Evolutionary conservation across 2,888 invertebrate genomes (phyloP).

Genomic region (Drosophila neoperkinsi): DNA sequence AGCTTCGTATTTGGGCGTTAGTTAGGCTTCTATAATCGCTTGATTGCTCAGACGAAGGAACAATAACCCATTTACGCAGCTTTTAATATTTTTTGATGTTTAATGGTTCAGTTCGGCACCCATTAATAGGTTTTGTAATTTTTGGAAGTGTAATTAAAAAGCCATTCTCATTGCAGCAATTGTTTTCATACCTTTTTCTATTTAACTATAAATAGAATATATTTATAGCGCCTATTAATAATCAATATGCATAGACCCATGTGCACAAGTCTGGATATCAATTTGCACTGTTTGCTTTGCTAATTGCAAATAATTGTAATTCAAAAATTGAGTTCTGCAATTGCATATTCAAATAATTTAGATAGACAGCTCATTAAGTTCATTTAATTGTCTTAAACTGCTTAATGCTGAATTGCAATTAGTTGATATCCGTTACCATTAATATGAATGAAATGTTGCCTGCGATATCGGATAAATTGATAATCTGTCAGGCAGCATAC

Average conservation of each 20-base stretch:
- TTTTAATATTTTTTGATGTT: constrained; percentile 1
- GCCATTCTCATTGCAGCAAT: not conserved
- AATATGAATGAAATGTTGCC: not conserved
- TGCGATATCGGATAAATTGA: not conserved
- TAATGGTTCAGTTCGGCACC: not conserved
- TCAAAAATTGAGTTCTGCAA: constrained; percentile 12
- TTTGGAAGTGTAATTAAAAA: not conserved
- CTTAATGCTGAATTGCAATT: not conserved
- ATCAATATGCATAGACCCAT: constrained; percentile 46
- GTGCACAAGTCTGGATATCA: constrained; percentile 33
- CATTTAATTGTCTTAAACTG: not conserved
- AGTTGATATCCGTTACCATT: not conserved
- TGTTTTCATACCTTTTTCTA: not conserved
- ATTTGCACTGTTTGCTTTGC: constrained; percentile 36
- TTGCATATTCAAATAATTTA: not conserved
- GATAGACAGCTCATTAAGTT: not conserved
- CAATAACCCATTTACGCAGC: constrained; percentile 6
- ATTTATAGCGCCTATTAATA: constrained; percentile 19
- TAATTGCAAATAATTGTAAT: constrained; percentile 51
- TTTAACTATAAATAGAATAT: not conserved
- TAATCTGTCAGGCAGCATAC: not conserved
- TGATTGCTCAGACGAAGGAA: not conserved
- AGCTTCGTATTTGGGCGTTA: not conserved
- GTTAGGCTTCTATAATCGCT: not conserved
- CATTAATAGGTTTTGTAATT: not conserved